Conservation (phyloP, 2,797 vertebrate species). For the Danio jaintianensis region DNA sequence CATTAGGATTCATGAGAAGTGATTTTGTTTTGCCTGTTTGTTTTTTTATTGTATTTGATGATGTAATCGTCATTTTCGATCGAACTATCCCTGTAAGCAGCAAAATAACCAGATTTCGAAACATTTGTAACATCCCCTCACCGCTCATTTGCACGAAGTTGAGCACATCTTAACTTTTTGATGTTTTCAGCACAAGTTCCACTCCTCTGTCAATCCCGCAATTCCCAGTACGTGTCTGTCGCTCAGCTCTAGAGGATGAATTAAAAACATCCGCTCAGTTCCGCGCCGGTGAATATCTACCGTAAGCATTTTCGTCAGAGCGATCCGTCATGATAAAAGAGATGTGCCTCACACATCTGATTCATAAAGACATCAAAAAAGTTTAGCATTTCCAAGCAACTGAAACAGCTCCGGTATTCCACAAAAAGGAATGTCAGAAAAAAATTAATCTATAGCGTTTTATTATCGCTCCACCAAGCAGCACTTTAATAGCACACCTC, state of each 20-base stretch:
- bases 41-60: neutral
- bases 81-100: neutral
- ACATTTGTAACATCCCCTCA: neutral
- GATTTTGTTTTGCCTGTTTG: no score
- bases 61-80: neutral
- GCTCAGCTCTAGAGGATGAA: neutral
- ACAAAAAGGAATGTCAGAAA: neutral
- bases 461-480: neutral
- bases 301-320: conserved; percentile 7
- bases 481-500: conserved; percentile 15
- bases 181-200: neutral
- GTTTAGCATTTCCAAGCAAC: conserved; percentile 1
- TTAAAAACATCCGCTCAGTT: neutral
- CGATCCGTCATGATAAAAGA: neutral
- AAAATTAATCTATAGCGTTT: conserved; percentile 8
- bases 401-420: neutral
- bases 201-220: neutral
- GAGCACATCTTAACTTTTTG: neutral
- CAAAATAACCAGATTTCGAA: neutral
- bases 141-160: neutral
- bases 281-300: neutral
- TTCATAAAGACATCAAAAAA: conserved; percentile 16
- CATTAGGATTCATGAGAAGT: no score
- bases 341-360: neutral
- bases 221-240: neutral